Conservation (phyloP, 1,140 invertebrate genomes). For the Triops cancriformis region DNA sequence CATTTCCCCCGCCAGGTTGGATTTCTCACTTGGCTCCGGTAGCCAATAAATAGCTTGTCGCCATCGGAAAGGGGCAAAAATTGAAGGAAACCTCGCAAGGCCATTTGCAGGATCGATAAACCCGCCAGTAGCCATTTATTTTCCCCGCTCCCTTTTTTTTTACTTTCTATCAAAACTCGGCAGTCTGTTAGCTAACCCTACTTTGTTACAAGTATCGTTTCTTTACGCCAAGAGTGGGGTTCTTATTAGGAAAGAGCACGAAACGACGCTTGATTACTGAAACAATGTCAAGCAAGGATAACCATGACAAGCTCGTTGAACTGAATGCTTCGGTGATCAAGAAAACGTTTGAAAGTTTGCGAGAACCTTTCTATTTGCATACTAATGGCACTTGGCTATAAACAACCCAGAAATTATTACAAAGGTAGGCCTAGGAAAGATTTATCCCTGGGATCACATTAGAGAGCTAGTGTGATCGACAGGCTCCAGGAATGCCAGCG, state of each 20-base stretch:
- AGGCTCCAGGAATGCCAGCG: background rate
- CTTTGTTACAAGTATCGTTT: background rate
- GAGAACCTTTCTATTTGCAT: background rate
- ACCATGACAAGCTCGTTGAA: too few relatives aligned
- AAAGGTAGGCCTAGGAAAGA: too few relatives aligned
- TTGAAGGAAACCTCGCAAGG: background rate
- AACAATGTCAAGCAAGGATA: too few relatives aligned
- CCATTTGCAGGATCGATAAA: slow-evolving; percentile 6
- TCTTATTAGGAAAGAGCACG: too few relatives aligned
- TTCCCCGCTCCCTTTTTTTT: background rate
- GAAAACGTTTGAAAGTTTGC: background rate
- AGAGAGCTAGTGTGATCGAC: too few relatives aligned
- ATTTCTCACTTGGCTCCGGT: background rate
- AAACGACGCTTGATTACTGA: too few relatives aligned
- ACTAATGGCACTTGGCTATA: background rate
- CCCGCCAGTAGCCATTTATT: background rate
- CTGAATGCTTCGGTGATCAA: background rate
- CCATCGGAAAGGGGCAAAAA: background rate
- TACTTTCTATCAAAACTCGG: background rate
- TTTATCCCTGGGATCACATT: too few relatives aligned
- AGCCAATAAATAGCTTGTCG: background rate
- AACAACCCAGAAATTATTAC: background rate
- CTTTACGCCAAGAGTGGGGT: background rate
- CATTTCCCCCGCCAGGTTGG: background rate
- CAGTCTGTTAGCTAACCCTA: background rate